Conservation (phyloP, 2,888 invertebrate species). For the Tipula unca region DNA sequence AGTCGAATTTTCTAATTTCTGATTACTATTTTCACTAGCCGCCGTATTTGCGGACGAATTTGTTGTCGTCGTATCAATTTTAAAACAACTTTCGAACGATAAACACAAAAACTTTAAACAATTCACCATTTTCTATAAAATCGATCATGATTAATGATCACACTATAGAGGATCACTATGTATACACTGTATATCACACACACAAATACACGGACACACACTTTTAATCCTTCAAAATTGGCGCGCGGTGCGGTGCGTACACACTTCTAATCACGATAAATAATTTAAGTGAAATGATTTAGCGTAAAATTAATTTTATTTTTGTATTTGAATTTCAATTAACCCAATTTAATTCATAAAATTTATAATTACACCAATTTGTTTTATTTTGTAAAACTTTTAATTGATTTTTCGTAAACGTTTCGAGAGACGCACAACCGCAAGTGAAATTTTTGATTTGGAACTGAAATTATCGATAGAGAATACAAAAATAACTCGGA, state of each 20-base stretch:
- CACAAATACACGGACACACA: neutral
- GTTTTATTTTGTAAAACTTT: neutral
- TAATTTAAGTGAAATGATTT: neutral
- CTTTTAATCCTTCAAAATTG: neutral
- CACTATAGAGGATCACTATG: neutral
- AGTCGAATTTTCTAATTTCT: neutral
- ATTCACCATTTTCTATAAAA: conserved; percentile 2
- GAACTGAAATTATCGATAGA: neutral
- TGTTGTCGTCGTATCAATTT: neutral
- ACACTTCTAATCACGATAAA: neutral
- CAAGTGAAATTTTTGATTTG: neutral
- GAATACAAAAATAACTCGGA: neutral
- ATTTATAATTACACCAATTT: neutral
- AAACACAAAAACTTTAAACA: neutral
- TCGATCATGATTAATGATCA: neutral
- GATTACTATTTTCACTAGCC: neutral
- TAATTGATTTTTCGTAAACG: neutral
- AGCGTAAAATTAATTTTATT: neutral
- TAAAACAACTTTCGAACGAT: neutral
- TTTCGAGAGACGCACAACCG: neutral
- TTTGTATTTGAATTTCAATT: neutral
- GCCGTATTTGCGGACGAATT: neutral
- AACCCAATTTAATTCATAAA: neutral
- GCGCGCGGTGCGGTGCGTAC: neutral
- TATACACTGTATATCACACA: neutral